Conservation (phyloP, 2,888 invertebrate species). For the Caenorhabditis sp. region DNA sequence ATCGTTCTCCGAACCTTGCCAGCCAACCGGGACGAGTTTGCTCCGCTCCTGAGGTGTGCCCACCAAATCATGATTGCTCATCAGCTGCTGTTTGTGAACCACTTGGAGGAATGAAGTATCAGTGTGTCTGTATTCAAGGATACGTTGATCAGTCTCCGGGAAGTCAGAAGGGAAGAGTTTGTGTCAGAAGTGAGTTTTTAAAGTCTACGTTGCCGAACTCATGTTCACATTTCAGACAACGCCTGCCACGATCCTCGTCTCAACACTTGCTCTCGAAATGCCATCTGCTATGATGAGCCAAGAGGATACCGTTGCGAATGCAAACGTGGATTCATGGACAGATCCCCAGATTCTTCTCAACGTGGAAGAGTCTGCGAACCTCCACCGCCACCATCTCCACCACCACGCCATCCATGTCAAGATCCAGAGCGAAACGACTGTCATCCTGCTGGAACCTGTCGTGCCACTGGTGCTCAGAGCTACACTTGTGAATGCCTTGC, state of each 20-base stretch:
- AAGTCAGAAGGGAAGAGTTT: slow-evolving; percentile 78
- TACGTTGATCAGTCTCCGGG: slow-evolving; percentile 81
- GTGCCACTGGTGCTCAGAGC: slow-evolving; percentile 78
- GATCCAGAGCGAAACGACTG: slow-evolving; percentile 82
- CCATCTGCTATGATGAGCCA: slow-evolving; percentile 81
- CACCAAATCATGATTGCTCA: slow-evolving; percentile 82
- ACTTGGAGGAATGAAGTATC: slow-evolving; percentile 81
- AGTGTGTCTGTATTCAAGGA: slow-evolving; percentile 83
- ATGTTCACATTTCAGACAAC: slow-evolving; percentile 73
- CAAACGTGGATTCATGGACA: slow-evolving; percentile 79
- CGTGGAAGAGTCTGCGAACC: slow-evolving; percentile 82
- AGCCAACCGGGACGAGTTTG: slow-evolving; percentile 82
- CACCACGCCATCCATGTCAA: slow-evolving; percentile 82
- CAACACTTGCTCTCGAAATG: slow-evolving; percentile 83
- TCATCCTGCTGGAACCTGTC: slow-evolving; percentile 80
- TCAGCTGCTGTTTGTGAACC: slow-evolving; percentile 83
- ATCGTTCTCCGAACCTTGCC: slow-evolving; percentile 82
- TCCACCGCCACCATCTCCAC: slow-evolving; percentile 78
- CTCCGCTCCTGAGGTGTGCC: slow-evolving; percentile 82
- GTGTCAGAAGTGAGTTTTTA: slow-evolving; percentile 78
- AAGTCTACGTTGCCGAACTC: not conserved
- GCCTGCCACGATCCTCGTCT: slow-evolving; percentile 82
- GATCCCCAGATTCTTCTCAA: slow-evolving; percentile 76
- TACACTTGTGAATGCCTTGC: slow-evolving; percentile 83
- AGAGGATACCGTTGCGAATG: slow-evolving; percentile 83